These are phyloP conservation scores for Dryas iulia DNA, from an alignment of 1,140 invertebrate genomes.

Conservation along the genomic window DNA sequence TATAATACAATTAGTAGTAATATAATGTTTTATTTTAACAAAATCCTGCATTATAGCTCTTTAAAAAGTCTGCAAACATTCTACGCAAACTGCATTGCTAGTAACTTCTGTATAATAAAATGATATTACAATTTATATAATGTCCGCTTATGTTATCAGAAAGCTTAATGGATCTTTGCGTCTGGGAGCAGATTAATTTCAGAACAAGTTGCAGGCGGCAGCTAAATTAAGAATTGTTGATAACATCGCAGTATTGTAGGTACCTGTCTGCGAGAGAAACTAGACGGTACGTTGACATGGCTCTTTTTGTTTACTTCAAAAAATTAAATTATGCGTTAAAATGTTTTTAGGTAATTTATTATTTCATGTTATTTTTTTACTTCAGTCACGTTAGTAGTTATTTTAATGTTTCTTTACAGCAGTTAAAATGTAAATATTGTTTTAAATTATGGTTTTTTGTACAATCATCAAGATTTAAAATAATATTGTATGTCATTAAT, in stretches of 20 bases:
- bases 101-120: background rate
- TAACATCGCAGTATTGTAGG: background rate
- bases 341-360: background rate
- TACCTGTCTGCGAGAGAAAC: background rate
- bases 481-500: too few relatives aligned
- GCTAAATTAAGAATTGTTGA: slow-evolving; percentile 1
- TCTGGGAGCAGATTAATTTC: slow-evolving; percentile 1
- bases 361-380: too few relatives aligned
- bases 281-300: background rate
- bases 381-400: too few relatives aligned
- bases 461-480: too few relatives aligned
- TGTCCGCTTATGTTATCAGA: background rate
- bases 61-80: too few relatives aligned
- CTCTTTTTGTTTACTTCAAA: background rate
- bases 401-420: too few relatives aligned
- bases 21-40: too few relatives aligned
- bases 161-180: background rate
- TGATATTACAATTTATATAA: background rate
- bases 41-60: too few relatives aligned
- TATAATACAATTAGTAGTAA: too few relatives aligned
- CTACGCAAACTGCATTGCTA: background rate
- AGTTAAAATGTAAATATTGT: too few relatives aligned
- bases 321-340: background rate
- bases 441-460: too few relatives aligned
- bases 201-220: slow-evolving; percentile 1